A percentile compares a stretch with the other conserved stretches of the same genome.
Evolutionary conservation across 2,797 vertebrate genomes (phyloP).

Genomic region (Myotis pilosus): DNA sequence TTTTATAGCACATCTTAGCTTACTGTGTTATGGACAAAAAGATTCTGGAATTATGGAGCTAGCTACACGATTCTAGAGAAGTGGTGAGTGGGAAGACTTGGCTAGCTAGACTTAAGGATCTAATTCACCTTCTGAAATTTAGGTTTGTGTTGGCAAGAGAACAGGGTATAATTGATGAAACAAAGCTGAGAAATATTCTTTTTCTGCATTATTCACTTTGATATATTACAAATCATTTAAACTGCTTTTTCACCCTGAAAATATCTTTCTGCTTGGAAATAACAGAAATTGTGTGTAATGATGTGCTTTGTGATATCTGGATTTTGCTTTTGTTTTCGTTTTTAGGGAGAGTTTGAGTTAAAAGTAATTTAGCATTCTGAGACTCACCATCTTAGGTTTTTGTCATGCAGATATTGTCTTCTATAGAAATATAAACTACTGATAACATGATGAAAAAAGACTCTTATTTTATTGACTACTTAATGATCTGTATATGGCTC

Average conservation of each 20-base stretch:
- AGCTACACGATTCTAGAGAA: not conserved
- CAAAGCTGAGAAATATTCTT: not conserved
- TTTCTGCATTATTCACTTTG: constrained; percentile 9
- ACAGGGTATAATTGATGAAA: not conserved
- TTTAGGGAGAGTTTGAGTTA: not conserved
- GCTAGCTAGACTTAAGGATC: not conserved
- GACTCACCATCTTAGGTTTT: not conserved
- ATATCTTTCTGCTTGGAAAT: not conserved
- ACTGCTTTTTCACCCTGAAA: not conserved
- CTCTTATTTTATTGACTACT: not conserved
- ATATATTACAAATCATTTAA: constrained; percentile 3
- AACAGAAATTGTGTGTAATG: not conserved
- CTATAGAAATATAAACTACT: not conserved
- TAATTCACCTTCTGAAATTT: constrained; percentile 31
- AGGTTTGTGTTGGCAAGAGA: not conserved
- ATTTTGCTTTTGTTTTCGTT: constrained; percentile 30
- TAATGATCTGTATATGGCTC: not conserved
- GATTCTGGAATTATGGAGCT: not conserved
- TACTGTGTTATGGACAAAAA: not conserved
- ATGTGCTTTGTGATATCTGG: not conserved
- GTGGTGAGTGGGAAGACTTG: not conserved
- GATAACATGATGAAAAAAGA: not conserved
- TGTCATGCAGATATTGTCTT: not conserved
- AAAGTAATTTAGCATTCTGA: not conserved
- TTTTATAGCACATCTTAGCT: constrained; percentile 48